Conservation (phyloP, 1,140 invertebrate species). For the Diuraphis noxia region DNA sequence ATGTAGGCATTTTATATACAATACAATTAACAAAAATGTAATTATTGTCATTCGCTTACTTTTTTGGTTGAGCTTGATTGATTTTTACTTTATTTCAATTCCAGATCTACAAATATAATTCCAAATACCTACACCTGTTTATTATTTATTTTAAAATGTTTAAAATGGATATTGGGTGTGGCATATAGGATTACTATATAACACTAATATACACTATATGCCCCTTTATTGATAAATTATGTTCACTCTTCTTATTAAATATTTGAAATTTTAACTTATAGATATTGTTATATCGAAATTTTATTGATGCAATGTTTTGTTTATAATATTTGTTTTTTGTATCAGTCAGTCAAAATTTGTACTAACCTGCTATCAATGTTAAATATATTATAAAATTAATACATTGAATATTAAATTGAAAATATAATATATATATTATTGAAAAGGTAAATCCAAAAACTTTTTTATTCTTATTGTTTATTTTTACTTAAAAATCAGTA, state of each 20-base stretch:
- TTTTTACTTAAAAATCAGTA: background rate
- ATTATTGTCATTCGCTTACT: background rate
- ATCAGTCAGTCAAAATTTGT: background rate
- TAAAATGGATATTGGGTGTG: conserved; percentile 3
- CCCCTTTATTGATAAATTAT: background rate
- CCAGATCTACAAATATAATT: background rate
- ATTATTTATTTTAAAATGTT: background rate
- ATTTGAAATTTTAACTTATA: background rate
- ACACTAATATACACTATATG: background rate
- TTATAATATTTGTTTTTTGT: background rate
- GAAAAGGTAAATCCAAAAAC: background rate
- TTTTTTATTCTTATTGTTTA: background rate
- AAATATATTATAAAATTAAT: background rate
- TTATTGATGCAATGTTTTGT: too few relatives aligned
- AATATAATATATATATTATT: too few relatives aligned
- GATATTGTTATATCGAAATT: background rate
- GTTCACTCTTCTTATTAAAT: background rate
- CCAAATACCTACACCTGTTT: background rate
- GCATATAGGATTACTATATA: background rate
- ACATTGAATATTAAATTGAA: background rate
- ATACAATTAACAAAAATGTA: background rate
- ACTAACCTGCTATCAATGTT: background rate
- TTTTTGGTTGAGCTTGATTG: background rate
- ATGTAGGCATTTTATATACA: background rate
- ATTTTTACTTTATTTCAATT: background rate